Base-by-base conservation (phyloP, 1,140 invertebrate species). In the Asobara japonica region DNA sequence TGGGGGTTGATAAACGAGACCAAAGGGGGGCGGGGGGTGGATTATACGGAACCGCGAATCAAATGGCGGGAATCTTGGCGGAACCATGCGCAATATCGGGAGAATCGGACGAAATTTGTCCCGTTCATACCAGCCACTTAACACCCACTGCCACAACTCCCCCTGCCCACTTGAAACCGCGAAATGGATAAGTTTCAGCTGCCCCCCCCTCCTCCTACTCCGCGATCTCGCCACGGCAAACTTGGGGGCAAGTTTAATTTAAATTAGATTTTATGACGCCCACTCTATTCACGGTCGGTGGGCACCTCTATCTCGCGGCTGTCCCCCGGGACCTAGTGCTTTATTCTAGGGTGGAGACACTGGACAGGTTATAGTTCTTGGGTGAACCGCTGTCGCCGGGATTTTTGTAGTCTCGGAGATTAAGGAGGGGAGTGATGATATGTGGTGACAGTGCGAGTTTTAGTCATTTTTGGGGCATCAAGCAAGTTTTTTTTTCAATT, bases 191-290 rank as follows among this genome's bases (percentile, higher is more conserved):
- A 45, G 41, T 45, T 38, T 38, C 10, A 25, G 10, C 20, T 56
- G 51, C 20, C 51, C n/a, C 41, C 41, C 41, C 5, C 41, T 33
- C 31, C 31, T n/a, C n/a, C n/a, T n/a, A n/a, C n/a, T n/a, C n/a
- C n/a, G n/a, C n/a, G n/a, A n/a, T n/a, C n/a, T n/a, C n/a, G n/a
- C n/a, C n/a, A n/a, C 13, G 7, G 51, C 51, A 56, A 56, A 56
- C 51, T 56, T 56, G 51, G 25, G 51, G 51, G 20, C 22, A 56
- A 56, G 20, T 56, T 56, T 56, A 22, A 56, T 56, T 56, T 56
- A 56, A 56, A 56, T 56, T 56, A 56, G 51, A 56, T 56, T 56
- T 56, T 56, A 56, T 56, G 22, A 56, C 51, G 51, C 51, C 51
- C 22, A 56, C 51, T 56, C 22, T 56, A 56, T 56, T 56, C 22